Evolutionary conservation across 2,888 invertebrate species (phyloP).

Genomic region (Catocala fraxini): DNA sequence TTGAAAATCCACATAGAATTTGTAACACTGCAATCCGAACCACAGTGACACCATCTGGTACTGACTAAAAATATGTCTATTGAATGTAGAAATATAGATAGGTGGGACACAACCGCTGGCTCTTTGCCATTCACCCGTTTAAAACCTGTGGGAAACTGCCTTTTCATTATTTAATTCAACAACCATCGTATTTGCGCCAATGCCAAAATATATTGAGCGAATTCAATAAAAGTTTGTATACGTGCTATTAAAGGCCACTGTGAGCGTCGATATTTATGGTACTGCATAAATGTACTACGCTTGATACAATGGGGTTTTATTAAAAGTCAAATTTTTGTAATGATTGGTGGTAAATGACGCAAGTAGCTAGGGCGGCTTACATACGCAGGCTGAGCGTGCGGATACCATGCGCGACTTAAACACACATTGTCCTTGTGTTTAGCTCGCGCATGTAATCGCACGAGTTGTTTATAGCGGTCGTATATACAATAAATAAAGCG

Average conservation of each 20-base stretch:
- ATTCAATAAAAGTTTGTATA: conserved; percentile 58
- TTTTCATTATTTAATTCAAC: conserved; percentile 84
- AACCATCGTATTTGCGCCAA: conserved; percentile 77
- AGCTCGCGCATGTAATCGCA: too few species aligned
- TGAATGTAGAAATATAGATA: conserved; percentile 43
- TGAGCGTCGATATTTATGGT: conserved; percentile 48
- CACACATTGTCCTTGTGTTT: too few species aligned
- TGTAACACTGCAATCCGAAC: conserved; percentile 31
- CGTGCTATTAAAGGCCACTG: conserved; percentile 53
- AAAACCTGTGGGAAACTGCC: conserved; percentile 79
- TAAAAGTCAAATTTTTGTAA: conserved; percentile 32
- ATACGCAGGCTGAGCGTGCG: too few species aligned
- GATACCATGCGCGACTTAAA: too few species aligned
- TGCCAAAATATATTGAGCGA: conserved; percentile 75
- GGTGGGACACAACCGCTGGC: conserved; percentile 68
- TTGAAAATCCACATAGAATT: conserved; percentile 29
- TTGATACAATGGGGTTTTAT: conserved; percentile 36
- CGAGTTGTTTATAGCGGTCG: too few species aligned
- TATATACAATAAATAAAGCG: too few species aligned
- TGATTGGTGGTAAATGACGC: not conserved
- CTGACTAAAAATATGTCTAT: conserved; percentile 53
- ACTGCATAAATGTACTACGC: conserved; percentile 40
- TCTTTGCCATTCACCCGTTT: conserved; percentile 73
- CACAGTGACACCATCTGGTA: conserved; percentile 44
- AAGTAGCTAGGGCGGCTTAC: too few species aligned